Evolutionary conservation across 1,140 invertebrate genomes (phyloP).

Genomic region (Drosophila dunni): DNA sequence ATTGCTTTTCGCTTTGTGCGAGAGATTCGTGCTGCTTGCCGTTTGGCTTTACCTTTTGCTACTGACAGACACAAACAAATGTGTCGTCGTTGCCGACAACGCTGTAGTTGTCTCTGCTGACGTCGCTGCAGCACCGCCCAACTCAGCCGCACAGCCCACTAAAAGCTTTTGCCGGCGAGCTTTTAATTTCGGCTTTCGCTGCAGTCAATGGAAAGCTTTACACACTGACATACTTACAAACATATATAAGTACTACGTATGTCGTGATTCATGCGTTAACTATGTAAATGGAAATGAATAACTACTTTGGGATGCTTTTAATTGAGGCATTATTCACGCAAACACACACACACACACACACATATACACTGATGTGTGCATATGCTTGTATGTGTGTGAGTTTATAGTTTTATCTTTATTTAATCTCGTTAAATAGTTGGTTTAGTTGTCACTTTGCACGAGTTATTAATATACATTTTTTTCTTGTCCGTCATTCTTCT

Average conservation of each 20-base stretch:
- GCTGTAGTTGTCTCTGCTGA: background rate
- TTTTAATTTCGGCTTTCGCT: slow-evolving; percentile 45
- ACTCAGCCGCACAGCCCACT: background rate
- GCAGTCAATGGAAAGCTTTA: background rate
- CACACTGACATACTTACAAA: background rate
- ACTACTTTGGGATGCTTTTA: slow-evolving; percentile 7
- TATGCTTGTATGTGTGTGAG: slow-evolving; percentile 9
- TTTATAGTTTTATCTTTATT: slow-evolving; percentile 71
- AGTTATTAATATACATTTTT: slow-evolving; percentile 29
- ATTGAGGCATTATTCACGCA: slow-evolving; percentile 28
- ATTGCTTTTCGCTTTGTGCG: slow-evolving; percentile 6
- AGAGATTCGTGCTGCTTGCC: slow-evolving; percentile 4
- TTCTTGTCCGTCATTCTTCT: slow-evolving; percentile 15
- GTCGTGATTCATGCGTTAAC: slow-evolving; percentile 18
- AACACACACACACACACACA: slow-evolving; percentile 5
- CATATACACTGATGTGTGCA: background rate
- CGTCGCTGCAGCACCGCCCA: background rate
- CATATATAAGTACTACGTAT: background rate
- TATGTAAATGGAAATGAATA: slow-evolving; percentile 16
- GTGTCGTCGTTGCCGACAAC: slow-evolving; percentile 15
- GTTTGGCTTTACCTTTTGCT: slow-evolving; percentile 25
- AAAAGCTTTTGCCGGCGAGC: slow-evolving; percentile 51
- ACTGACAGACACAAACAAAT: slow-evolving; percentile 28
- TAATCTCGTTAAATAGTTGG: slow-evolving; percentile 72
- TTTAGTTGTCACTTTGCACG: slow-evolving; percentile 31